Conservation (phyloP, 2,113 vertebrate genomes). For the Neotoma lepida region DNA sequence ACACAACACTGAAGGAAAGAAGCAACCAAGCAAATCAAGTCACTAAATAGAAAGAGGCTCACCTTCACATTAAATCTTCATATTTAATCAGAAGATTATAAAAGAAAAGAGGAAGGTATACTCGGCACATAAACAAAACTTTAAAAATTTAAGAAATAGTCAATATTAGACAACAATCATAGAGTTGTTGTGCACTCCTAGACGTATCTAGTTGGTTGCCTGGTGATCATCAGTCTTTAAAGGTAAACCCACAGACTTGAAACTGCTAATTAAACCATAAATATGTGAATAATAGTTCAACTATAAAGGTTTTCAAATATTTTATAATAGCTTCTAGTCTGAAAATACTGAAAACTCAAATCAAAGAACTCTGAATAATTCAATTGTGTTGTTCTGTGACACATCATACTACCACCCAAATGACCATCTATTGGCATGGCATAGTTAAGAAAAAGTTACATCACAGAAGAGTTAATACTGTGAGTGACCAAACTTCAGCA, state of each 20-base stretch:
- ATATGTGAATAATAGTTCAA: neutral
- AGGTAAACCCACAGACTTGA: constrained; percentile 40
- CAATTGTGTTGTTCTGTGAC: neutral
- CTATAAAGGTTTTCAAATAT: neutral
- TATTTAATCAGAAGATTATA: neutral
- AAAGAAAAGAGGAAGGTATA: constrained; percentile 27
- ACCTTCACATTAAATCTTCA: neutral
- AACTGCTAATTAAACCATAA: constrained; percentile 46
- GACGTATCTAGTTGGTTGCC: neutral
- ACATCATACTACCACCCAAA: neutral
- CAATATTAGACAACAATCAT: neutral
- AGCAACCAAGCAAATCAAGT: neutral
- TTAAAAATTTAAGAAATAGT: neutral
- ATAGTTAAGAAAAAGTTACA: neutral
- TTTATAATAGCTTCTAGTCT: constrained; percentile 22
- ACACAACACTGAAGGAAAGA: constrained; percentile 9
- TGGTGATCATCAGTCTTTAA: neutral
- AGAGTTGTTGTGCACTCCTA: neutral
- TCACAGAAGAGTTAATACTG: neutral
- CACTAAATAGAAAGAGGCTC: constrained; percentile 15
- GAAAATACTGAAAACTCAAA: neutral
- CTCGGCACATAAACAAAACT: neutral
- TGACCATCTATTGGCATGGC: neutral
- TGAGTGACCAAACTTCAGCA: neutral
- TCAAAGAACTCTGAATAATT: neutral